A percentile compares a stretch with the other conserved stretches of the same genome.
Conservation (phyloP, 2,113 vertebrate species). For the Sylvilagus bachmani region DNA sequence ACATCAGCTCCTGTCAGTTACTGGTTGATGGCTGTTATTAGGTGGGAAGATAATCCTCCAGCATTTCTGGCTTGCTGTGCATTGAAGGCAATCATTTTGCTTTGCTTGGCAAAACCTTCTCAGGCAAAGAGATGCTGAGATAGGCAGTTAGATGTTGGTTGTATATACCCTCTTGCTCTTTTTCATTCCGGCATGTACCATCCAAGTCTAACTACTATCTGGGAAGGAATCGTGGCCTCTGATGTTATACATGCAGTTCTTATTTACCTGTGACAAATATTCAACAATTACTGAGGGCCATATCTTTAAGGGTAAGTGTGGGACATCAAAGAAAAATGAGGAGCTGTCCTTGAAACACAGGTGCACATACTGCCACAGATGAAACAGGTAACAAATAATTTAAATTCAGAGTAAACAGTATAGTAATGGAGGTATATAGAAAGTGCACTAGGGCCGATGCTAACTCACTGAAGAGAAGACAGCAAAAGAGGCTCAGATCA, state of each 20-base stretch:
- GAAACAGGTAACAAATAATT: background rate
- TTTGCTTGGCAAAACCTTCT: background rate
- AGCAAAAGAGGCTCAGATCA: background rate
- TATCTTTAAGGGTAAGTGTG: background rate
- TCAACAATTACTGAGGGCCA: background rate
- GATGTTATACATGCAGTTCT: background rate
- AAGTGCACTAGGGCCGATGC: background rate
- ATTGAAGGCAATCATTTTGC: background rate
- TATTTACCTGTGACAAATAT: slow-evolving; percentile 5
- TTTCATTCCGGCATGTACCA: background rate
- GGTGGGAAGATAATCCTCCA: background rate
- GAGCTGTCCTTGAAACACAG: background rate
- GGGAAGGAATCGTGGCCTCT: background rate
- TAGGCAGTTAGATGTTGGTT: background rate
- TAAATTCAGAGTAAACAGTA: background rate
- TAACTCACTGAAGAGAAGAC: background rate
- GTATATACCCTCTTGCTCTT: background rate
- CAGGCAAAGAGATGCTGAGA: background rate
- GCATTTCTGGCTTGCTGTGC: background rate
- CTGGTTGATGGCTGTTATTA: background rate
- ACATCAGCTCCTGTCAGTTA: background rate
- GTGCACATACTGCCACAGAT: background rate
- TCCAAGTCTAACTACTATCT: background rate
- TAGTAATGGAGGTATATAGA: too few species aligned
- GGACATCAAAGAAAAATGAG: background rate